These are phyloP conservation scores for Chloropsis cyanopogon DNA, from an alignment of 2,113 vertebrate genomes.

Conservation along the genomic window DNA sequence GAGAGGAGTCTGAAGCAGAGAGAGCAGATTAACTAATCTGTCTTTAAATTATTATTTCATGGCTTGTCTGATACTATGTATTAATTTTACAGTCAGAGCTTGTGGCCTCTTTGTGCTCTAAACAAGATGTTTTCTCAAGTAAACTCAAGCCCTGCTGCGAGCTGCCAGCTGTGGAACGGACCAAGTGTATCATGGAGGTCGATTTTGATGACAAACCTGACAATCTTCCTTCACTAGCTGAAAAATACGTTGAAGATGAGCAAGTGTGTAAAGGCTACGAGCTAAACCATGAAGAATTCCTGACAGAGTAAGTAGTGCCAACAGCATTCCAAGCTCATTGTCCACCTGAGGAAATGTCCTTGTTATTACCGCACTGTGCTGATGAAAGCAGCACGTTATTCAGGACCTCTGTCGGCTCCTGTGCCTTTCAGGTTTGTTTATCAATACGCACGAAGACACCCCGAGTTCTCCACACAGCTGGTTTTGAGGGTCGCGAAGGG, in stretches of 20 bases:
- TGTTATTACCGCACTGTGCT: background rate
- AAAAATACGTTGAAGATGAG: constrained; percentile 24
- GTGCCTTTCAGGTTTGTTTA: constrained; percentile 65
- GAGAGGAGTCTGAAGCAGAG: background rate
- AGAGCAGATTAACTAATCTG: background rate
- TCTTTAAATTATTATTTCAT: background rate
- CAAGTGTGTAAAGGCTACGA: constrained; percentile 66
- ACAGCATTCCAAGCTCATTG: background rate
- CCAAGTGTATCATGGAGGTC: constrained; percentile 4
- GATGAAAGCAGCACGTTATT: background rate
- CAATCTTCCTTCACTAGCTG: background rate
- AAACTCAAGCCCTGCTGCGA: constrained; percentile 67
- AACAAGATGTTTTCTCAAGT: constrained; percentile 50
- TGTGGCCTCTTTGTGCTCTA: constrained; percentile 11
- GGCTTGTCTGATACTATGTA: background rate
- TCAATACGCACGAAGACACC: constrained; percentile 60
- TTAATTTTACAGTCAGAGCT: constrained; percentile 45
- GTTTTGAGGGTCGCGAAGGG: constrained; percentile 18
- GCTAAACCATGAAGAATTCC: constrained; percentile 28
- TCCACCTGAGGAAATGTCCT: background rate
- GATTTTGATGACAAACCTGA: constrained; percentile 31
- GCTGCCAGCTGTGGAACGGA: constrained; percentile 10
- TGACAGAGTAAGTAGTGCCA: constrained; percentile 65
- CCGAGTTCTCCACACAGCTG: background rate
- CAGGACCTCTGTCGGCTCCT: background rate